Evolutionary conservation across 2,113 vertebrate genomes (phyloP).

Genomic region (Urocolius indicus): DNA sequence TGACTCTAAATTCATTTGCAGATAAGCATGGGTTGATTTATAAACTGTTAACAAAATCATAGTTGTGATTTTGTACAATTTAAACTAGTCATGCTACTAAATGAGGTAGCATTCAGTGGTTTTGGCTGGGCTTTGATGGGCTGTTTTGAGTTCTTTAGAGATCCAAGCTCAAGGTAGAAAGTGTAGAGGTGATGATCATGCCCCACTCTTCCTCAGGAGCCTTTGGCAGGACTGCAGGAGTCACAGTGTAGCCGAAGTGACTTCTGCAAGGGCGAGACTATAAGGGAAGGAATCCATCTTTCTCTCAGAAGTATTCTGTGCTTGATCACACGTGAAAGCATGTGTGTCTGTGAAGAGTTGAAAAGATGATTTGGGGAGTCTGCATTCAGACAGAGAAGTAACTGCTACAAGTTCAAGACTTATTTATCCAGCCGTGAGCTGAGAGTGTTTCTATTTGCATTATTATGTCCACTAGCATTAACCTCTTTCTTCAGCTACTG

Average conservation of each 20-base stretch:
- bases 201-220: accelerated
- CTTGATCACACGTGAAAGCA: background rate
- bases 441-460: background rate
- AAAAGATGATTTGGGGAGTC: background rate
- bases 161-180: background rate
- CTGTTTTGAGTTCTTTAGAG: background rate
- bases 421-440: background rate
- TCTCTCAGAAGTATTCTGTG: background rate
- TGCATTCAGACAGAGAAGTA: background rate
- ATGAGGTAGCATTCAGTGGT: background rate
- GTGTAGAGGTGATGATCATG: background rate
- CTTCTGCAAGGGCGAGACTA: background rate
- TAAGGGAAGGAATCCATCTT: background rate
- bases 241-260: accelerated
- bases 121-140: background rate
- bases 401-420: background rate
- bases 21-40: conserved; percentile 1
- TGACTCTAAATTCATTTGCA: background rate
- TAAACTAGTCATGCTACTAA: background rate
- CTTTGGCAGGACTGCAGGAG: background rate
- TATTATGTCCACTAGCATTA: background rate
- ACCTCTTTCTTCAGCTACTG: background rate
- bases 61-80: accelerated
- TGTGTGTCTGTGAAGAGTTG: background rate
- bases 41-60: background rate